These are phyloP conservation scores for Cataglyphis albicans DNA, from an alignment of 2,888 invertebrate genomes.

Conservation along the genomic window DNA sequence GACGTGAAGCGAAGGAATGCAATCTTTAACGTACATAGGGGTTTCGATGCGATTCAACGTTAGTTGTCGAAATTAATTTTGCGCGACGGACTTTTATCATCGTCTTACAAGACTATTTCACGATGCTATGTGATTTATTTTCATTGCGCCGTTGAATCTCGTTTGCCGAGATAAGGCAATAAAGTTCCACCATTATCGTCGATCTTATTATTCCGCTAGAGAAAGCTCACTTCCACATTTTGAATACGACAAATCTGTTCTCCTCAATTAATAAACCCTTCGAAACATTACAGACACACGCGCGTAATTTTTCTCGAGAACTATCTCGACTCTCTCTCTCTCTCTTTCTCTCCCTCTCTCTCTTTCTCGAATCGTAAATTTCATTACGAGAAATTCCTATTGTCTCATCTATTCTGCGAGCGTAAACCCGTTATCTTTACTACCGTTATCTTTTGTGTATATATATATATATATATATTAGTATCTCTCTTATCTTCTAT, in stretches of 20 bases:
- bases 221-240: slow-evolving; percentile 32
- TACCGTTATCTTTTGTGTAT: not conserved
- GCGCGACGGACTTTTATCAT: slow-evolving; percentile 39
- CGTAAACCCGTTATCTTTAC: slow-evolving; percentile 17
- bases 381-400: not conserved
- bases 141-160: slow-evolving; percentile 44
- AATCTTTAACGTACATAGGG: not conserved
- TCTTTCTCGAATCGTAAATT: not conserved
- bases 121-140: slow-evolving; percentile 43
- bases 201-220: slow-evolving; percentile 52
- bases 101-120: slow-evolving; percentile 22
- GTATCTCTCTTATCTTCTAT: not conserved
- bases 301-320: not conserved
- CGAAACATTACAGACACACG: slow-evolving; percentile 1
- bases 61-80: slow-evolving; percentile 45
- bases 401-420: slow-evolving; percentile 19
- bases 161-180: slow-evolving; percentile 48
- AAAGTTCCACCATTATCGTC: slow-evolving; percentile 47
- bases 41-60: slow-evolving; percentile 25
- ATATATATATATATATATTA: not conserved
- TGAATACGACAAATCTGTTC: slow-evolving; percentile 33
- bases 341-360: not conserved
- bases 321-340: not conserved
- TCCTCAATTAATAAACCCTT: slow-evolving; percentile 5
- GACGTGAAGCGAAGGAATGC: slow-evolving; percentile 19